Conservation (phyloP, 1,140 invertebrate genomes). For the Octopus sinensis region DNA sequence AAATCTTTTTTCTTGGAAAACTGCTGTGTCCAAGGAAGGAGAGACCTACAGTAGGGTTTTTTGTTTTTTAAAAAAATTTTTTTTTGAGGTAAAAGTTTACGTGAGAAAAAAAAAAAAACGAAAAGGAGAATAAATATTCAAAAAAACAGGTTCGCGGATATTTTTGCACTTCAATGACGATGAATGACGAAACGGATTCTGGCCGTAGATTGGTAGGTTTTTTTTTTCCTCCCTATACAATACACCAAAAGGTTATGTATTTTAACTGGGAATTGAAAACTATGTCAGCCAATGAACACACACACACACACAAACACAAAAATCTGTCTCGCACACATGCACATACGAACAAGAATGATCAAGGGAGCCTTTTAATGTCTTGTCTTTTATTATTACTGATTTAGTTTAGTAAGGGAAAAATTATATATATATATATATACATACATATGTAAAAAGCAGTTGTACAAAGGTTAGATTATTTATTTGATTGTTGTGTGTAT, state of each 20-base stretch:
- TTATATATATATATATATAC: too few relatives aligned
- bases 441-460: too few relatives aligned
- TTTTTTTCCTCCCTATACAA: neutral
- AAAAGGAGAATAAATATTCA: neutral
- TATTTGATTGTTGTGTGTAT: too few relatives aligned
- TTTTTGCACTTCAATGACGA: slow-evolving; percentile 20
- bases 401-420: too few relatives aligned
- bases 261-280: too few relatives aligned
- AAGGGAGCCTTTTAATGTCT: too few relatives aligned
- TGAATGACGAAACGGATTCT: slow-evolving; percentile 42
- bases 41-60: too few relatives aligned
- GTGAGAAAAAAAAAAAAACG: neutral
- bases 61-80: neutral
- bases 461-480: too few relatives aligned
- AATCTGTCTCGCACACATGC: neutral
- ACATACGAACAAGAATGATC: too few relatives aligned
- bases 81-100: neutral
- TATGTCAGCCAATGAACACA: neutral
- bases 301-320: neutral
- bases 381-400: too few relatives aligned
- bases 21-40: neutral
- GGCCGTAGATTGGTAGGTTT: slow-evolving; percentile 51
- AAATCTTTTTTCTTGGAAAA: neutral
- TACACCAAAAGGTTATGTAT: too few relatives aligned
- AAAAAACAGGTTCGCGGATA: neutral